Percentiles rank a stretch among this genome's conserved stretches.
Conservation (phyloP, 92 coral and sea anemone species). For the Plumapathes pennacea region DNA sequence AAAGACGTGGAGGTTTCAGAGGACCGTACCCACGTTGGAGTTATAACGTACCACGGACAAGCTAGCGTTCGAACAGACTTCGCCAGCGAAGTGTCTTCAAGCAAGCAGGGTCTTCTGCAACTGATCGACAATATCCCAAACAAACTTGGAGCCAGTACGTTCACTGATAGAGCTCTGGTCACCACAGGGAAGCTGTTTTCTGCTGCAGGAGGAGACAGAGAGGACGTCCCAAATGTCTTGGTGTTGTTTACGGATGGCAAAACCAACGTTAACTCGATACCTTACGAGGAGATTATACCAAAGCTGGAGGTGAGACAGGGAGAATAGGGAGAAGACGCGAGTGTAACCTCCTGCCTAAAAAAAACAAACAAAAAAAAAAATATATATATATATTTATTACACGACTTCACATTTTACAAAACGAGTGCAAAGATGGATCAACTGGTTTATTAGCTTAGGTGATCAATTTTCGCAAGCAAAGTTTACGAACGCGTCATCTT, state of each 20-base stretch:
- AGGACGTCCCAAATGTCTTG: constrained; percentile 13
- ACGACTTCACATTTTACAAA: too few species aligned
- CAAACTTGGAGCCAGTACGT: background rate
- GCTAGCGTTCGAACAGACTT: constrained; percentile 2
- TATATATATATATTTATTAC: too few species aligned
- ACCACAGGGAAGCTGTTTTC: constrained; percentile 11
- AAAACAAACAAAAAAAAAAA: too few species aligned
- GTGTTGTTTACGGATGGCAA: constrained; percentile 21
- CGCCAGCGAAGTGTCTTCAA: background rate
- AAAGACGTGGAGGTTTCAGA: constrained; percentile 3
- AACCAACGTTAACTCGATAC: background rate
- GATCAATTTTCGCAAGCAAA: too few species aligned
- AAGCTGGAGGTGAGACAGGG: constrained; percentile 13
- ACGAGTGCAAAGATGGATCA: too few species aligned
- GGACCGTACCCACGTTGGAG: constrained; percentile 2
- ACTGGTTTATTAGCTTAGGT: too few species aligned
- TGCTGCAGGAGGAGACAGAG: constrained; percentile 14
- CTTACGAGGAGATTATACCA: background rate
- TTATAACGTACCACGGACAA: background rate
- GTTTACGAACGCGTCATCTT: too few species aligned
- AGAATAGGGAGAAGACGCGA: too few species aligned
- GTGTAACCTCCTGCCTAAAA: too few species aligned
- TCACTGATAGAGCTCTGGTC: constrained; percentile 12
- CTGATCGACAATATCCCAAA: background rate
- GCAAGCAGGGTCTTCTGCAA: constrained; percentile 2